Conservation (phyloP, 2,888 invertebrate species). For the Galerucella nymphaeae region DNA sequence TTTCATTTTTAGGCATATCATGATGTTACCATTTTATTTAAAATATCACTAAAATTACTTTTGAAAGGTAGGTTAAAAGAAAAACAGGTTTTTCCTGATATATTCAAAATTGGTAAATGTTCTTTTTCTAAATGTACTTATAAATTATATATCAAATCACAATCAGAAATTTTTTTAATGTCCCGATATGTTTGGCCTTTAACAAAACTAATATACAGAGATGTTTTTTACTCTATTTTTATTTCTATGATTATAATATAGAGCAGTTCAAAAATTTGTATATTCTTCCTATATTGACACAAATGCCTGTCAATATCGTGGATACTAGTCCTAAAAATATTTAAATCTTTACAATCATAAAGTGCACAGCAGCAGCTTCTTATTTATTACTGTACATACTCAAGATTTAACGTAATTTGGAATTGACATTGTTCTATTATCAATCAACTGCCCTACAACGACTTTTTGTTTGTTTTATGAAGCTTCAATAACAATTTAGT, state of each 20-base stretch:
- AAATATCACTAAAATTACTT: constrained; percentile 2
- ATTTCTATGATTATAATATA: not conserved
- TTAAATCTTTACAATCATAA: no score
- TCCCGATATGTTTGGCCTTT: not conserved
- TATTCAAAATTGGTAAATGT: not conserved
- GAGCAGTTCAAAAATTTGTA: constrained; percentile 2
- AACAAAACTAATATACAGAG: not conserved
- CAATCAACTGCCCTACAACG: not conserved
- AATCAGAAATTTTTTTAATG: not conserved
- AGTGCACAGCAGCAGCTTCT: no score
- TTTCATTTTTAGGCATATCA: not conserved
- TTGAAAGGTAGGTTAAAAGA: not conserved
- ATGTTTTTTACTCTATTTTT: not conserved
- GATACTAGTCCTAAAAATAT: no score
- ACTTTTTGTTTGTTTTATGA: not conserved
- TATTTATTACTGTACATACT: no score
- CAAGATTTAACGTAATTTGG: no score
- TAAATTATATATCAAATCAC: constrained; percentile 1
- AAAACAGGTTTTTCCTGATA: not conserved
- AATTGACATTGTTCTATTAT: not conserved
- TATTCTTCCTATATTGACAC: not conserved
- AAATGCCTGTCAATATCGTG: no score
- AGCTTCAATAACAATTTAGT: not conserved
- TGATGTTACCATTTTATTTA: constrained; percentile 1
- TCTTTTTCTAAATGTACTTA: constrained; percentile 8